Evolutionary conservation across 2,113 vertebrate species (phyloP).

Genomic region (Apeltes quadracus): DNA sequence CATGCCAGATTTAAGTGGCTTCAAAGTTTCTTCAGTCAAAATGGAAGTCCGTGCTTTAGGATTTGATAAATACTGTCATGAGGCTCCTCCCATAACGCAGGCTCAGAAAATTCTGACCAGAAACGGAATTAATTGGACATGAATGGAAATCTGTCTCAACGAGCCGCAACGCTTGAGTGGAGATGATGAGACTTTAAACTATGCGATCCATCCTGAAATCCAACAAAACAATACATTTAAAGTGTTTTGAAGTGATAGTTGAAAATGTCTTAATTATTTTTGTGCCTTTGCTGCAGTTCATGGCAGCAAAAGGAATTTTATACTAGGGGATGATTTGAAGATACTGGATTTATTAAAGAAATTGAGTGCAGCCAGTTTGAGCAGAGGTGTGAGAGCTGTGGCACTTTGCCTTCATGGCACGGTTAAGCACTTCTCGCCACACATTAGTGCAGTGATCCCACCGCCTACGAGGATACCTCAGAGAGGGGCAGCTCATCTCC

Average conservation of each 20-base stretch:
- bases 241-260: not conserved
- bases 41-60: not conserved
- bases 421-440: not conserved
- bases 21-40: not conserved
- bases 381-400: not conserved
- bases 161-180: not conserved
- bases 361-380: no score
- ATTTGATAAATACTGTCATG: slow-evolving; percentile 7
- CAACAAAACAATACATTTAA: no score
- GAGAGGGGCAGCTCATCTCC: not conserved
- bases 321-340: no score
- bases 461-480: no score
- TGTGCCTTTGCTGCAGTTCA: not conserved
- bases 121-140: not conserved
- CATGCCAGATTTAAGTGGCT: slow-evolving; percentile 24
- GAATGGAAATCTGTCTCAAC: not conserved
- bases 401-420: not conserved
- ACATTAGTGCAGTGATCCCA: not conserved
- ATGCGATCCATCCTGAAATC: no score
- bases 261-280: not conserved
- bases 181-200: slow-evolving; percentile 6
- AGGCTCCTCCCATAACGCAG: not conserved
- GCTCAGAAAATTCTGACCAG: not conserved
- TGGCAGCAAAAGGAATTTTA: not conserved
- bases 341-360: not conserved